A percentile compares a stretch with the other conserved stretches of the same genome.
phyloP scores from a whole-genome alignment of 2,113 vertebrate genomes.

The Tupaia chinensis region DNA sequence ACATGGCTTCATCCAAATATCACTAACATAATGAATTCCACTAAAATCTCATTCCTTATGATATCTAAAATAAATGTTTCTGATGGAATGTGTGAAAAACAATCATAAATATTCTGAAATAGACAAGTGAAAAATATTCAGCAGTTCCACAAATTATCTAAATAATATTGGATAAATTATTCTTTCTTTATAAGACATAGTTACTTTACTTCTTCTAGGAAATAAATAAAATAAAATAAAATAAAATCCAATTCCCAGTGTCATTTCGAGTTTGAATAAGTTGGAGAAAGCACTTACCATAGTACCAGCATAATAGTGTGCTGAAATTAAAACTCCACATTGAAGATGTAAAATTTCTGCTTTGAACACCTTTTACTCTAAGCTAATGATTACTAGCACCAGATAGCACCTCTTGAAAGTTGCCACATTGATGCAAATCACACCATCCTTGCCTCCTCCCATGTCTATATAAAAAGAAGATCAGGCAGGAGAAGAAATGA shows the following conservation, averaged over 20 bases:
- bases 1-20: background rate
- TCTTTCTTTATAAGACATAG: background rate
- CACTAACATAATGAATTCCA: background rate
- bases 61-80: background rate
- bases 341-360: background rate
- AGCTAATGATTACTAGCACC: background rate
- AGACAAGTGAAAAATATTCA: background rate
- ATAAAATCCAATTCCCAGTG: background rate
- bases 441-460: background rate
- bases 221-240: background rate
- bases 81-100: background rate
- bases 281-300: background rate
- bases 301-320: background rate
- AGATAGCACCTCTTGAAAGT: background rate
- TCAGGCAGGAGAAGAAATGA: background rate
- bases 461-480: background rate
- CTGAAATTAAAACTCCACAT: background rate
- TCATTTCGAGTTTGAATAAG: background rate
- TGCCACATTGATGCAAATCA: background rate
- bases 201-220: background rate
- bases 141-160: background rate
- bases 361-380: background rate
- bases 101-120: background rate
- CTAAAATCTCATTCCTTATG: background rate
- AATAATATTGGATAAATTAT: background rate